phyloP scores from a whole-genome alignment of 2,888 invertebrate species.

The Eilema depressum region DNA sequence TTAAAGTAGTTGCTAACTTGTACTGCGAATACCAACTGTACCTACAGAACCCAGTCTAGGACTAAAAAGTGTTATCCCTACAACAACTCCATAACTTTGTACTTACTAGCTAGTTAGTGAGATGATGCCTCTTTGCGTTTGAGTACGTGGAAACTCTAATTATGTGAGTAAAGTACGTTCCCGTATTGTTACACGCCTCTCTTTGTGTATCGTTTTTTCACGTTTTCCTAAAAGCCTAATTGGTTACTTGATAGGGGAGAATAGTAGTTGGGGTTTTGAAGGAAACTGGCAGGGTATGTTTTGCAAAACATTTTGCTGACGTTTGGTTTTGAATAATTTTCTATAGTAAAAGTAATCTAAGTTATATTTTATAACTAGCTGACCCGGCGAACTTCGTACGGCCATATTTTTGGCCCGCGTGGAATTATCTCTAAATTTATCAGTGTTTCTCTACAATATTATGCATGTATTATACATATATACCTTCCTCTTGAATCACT shows the following conservation, averaged over 20 bases:
- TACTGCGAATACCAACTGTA: not conserved
- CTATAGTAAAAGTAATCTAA: no score
- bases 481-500: no score
- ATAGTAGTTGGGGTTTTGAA: not conserved
- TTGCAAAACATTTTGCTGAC: no score
- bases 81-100: constrained; percentile 22
- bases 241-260: constrained; percentile 13
- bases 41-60: constrained; percentile 34
- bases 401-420: no score
- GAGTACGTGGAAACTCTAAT: constrained; percentile 45
- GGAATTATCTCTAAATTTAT: no score
- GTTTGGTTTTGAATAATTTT: no score
- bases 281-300: not conserved
- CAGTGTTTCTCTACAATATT: no score
- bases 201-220: constrained; percentile 6
- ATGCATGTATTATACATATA: no score
- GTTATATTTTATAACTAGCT: no score
- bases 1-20: no score
- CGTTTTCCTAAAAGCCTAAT: constrained; percentile 18
- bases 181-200: constrained; percentile 17
- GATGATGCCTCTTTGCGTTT: constrained; percentile 42
- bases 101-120: constrained; percentile 45
- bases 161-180: constrained; percentile 33
- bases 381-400: no score
- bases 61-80: not conserved